A percentile compares a stretch with the other conserved stretches of the same genome.
Conservation (phyloP, 2,113 vertebrate genomes). For the Limnothrissa miodon region DNA sequence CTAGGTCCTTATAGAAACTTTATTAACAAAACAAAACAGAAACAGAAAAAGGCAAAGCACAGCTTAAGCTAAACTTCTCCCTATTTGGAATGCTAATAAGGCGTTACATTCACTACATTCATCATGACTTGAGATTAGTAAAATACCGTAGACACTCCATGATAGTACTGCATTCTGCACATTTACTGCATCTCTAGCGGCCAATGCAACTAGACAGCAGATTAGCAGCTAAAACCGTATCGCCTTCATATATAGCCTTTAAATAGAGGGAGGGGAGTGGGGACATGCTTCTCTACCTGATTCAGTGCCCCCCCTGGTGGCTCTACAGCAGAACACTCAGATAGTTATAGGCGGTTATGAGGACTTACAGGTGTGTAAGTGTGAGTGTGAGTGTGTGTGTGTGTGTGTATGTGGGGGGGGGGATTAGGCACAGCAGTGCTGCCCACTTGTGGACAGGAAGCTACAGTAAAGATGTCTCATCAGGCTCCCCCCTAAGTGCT, state of each 20-base stretch:
- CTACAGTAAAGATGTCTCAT: slow-evolving; percentile 50
- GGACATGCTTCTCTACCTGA: slow-evolving; percentile 60
- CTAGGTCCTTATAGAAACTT: slow-evolving; percentile 65
- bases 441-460: slow-evolving; percentile 63
- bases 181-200: slow-evolving; percentile 49
- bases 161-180: slow-evolving; percentile 55
- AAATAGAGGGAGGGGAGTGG: slow-evolving; percentile 43
- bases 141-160: slow-evolving; percentile 67
- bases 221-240: slow-evolving; percentile 49
- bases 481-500: neutral
- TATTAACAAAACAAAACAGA: slow-evolving; percentile 70
- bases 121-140: slow-evolving; percentile 57
- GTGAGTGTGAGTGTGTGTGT: no score
- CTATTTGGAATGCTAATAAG: slow-evolving; percentile 51
- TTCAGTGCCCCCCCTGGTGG: slow-evolving; percentile 60
- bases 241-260: slow-evolving; percentile 40
- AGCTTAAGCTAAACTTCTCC: slow-evolving; percentile 59
- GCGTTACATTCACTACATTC: slow-evolving; percentile 54
- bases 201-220: slow-evolving; percentile 48
- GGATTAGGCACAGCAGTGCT: slow-evolving; percentile 65
- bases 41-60: slow-evolving; percentile 67
- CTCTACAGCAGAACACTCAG: slow-evolving; percentile 43
- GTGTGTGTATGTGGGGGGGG: slow-evolving; percentile 6
- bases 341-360: slow-evolving; percentile 23
- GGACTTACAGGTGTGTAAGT: neutral